These are phyloP conservation scores for Loriculus beryllinus DNA, from an alignment of 2,797 vertebrate genomes.

Conservation along the genomic window DNA sequence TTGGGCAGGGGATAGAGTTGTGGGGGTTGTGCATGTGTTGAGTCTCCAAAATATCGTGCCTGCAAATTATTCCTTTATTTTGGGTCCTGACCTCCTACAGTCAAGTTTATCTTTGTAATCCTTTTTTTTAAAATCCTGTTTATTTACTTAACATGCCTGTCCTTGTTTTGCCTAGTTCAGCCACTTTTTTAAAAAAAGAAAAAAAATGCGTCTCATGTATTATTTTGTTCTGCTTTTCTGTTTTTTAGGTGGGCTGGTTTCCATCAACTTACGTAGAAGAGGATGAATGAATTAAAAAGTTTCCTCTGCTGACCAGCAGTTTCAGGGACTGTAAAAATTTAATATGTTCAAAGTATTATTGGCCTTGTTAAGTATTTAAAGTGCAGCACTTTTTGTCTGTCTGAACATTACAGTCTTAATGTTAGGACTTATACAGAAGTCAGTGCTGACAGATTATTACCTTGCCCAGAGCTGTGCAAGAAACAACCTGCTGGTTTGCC, in stretches of 20 bases:
- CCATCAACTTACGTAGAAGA: constrained; percentile 96
- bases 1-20: no score
- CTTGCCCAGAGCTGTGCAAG: constrained; percentile 66
- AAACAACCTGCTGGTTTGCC: constrained; percentile 50
- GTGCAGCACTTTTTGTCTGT: constrained; percentile 56
- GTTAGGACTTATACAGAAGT: constrained; percentile 64
- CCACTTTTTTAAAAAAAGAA: neutral
- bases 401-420: constrained; percentile 63
- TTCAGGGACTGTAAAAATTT: constrained; percentile 61
- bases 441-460: constrained; percentile 68
- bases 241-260: constrained; percentile 93
- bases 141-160: neutral
- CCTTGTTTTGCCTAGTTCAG: neutral
- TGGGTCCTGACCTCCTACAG: neutral
- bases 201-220: neutral
- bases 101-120: neutral
- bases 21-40: neutral
- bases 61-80: neutral
- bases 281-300: constrained; percentile 79
- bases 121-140: no score
- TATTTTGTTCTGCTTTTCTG: constrained; percentile 37
- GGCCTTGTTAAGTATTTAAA: constrained; percentile 54
- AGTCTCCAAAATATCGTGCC: neutral
- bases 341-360: constrained; percentile 11
- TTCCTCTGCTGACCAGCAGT: constrained; percentile 23